Evolutionary conservation across 2,888 invertebrate genomes (phyloP).

Genomic region (Meiosimyza decipiens): DNA sequence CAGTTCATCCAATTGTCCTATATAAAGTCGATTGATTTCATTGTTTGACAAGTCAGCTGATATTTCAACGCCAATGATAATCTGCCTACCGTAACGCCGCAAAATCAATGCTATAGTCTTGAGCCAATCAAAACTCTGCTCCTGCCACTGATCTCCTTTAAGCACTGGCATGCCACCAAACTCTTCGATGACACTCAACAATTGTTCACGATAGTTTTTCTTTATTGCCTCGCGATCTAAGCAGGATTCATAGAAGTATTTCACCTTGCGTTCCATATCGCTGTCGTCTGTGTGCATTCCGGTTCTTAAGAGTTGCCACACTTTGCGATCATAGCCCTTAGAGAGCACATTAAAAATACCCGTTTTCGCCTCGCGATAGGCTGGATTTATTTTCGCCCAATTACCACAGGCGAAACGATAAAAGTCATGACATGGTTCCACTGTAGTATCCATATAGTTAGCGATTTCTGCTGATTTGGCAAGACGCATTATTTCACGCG

Average conservation of each 20-base stretch:
- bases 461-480: slow-evolving; percentile 58
- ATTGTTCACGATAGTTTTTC: slow-evolving; percentile 44
- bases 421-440: slow-evolving; percentile 58
- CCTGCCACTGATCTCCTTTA: slow-evolving; percentile 55
- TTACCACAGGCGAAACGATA: slow-evolving; percentile 61
- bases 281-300: slow-evolving; percentile 50
- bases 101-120: slow-evolving; percentile 54
- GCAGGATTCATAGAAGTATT: slow-evolving; percentile 63
- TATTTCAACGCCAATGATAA: slow-evolving; percentile 54
- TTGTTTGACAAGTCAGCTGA: slow-evolving; percentile 52
- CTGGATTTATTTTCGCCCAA: slow-evolving; percentile 53
- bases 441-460: slow-evolving; percentile 49
- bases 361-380: slow-evolving; percentile 43
- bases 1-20: slow-evolving; percentile 52
- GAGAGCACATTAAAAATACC: slow-evolving; percentile 48
- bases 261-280: slow-evolving; percentile 55
- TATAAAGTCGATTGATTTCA: slow-evolving; percentile 54
- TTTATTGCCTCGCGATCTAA: slow-evolving; percentile 41
- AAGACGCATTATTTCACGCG: slow-evolving; percentile 53
- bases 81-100: slow-evolving; percentile 54
- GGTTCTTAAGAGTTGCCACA: slow-evolving; percentile 49
- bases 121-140: slow-evolving; percentile 56
- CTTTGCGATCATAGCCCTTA: slow-evolving; percentile 53
- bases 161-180: slow-evolving; percentile 61
- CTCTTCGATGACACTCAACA: slow-evolving; percentile 53